Conservation (phyloP, 1,140 invertebrate species). For the Penaeus vannamei region DNA sequence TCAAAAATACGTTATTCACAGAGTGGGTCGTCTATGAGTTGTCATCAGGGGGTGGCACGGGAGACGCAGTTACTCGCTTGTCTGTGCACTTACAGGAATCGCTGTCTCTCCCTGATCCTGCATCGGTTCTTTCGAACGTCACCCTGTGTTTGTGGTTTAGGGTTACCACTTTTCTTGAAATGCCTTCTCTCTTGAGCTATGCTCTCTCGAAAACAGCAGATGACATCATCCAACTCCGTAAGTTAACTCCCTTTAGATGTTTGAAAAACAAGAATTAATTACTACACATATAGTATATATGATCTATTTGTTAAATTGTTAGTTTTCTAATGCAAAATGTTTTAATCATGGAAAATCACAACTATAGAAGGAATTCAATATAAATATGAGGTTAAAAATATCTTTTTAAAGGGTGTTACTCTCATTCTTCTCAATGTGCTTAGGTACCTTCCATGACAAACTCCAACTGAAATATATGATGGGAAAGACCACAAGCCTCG, state of each 20-base stretch:
- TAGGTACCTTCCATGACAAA: conserved; percentile 9
- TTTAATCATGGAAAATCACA: too few relatives aligned
- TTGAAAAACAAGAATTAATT: neutral
- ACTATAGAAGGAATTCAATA: too few relatives aligned
- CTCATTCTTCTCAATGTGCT: neutral
- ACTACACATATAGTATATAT: neutral
- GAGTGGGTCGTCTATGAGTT: conserved; percentile 34
- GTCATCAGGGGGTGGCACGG: neutral
- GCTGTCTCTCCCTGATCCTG: neutral
- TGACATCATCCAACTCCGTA: conserved; percentile 12
- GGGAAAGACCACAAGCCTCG: too few relatives aligned
- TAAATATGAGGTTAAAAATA: too few relatives aligned
- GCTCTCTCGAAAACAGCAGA: neutral
- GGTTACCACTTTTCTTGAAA: conserved; percentile 8
- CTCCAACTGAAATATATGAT: neutral
- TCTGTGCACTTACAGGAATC: neutral
- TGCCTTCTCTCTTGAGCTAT: conserved; percentile 32
- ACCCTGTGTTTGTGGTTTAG: conserved; percentile 39
- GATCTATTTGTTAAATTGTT: neutral
- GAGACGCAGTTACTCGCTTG: neutral
- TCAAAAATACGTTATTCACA: neutral
- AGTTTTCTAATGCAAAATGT: too few relatives aligned
- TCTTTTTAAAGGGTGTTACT: too few relatives aligned
- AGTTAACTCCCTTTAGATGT: neutral
- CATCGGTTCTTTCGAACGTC: neutral